Evolutionary conservation across 2,888 invertebrate genomes (phyloP), one percentile per base, ranked within the genome.

Genomic region (Ophonus ardosiacus): DNA sequence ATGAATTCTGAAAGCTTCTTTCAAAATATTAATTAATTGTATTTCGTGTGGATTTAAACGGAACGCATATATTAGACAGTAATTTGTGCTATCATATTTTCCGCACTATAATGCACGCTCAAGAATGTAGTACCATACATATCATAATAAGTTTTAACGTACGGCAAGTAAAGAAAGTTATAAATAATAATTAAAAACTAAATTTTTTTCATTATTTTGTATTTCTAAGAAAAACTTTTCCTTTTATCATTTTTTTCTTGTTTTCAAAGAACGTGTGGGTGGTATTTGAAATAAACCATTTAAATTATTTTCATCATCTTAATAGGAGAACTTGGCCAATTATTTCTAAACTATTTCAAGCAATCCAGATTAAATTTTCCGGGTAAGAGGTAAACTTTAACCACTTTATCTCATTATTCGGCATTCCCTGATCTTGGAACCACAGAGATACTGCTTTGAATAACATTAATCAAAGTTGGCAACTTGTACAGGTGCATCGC

Each of bases 381-480:
- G 17, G 13, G 7, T 15, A 3, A 68, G n/a, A 68, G 40, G 71
- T 74, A 74, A 74, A 74, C 43, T 74, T 43, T 13, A 31, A 5
- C 43, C 43, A 51, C 43, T 51, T 43, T 43, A 74, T 74, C 24
- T 74, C 71, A 43, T 43, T 40, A 74, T 43, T 43, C 18, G 71
- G 17, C 71, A 74, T 40, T 18, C 24, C 15, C 15, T 43, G 71
- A 74, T 43, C 17, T 74, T 71, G 17, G 40, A 18, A 68, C 24
- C 24, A 65, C 24, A 10, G 38, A 68, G 40, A 68, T 68, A 43
- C 18, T 21, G 40, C 43, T n/a, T 43, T 74, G 71, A 74, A 74
- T 74, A 74, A 43, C 43, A 74, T 74, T 74, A 74, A 74, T 74
- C 71, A 74, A 74, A 74, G 43, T 74, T 74, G 17, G 15, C 40